Evolutionary conservation across 2,113 vertebrate species (phyloP), one percentile per base, ranked within the genome.

Genomic region (Girardinichthys multiradiatus): DNA sequence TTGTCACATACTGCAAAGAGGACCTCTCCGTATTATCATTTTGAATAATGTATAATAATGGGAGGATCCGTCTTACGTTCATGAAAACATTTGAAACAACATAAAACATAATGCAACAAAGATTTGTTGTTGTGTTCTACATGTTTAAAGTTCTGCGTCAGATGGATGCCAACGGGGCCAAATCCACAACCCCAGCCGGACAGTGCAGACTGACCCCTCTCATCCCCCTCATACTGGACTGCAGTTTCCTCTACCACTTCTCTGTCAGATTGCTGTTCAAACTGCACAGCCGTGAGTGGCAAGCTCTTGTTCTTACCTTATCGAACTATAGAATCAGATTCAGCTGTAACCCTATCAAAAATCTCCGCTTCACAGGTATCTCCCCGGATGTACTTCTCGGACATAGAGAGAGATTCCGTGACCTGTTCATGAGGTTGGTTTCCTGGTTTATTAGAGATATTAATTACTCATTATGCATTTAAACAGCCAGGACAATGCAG

Each of bases 231-330:
- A 95, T 98, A 72, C 97, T 96, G 91, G 98, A 99, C 95, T 97
- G 96, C 92, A 98, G 97, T 86, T 96, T 95, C 59, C 96, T 99
- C 42, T 99, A 99, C 91, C 96, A 99, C 93, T 97, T 97, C 90
- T 90, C 95, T 0, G 98, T 99, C 79, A 96, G 94, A 80, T 80
- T 98, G 26, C 87, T 99, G 94, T 99, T 99, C 91, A 96, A 97
- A 70, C 95, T 99, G 24, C 98, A 99, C 89, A 93, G 96, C 66
- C 95, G 98, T 99, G 90, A 97, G 97, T 95, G 12, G 57, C 19
- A 51, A 48, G 19, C 12, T 0, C 19, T 7, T 1, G 0, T 63
- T 57, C 28, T 37, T 4, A 61, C 35, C 9, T 2, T 17, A 4
- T n/a, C 17, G 6, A 31, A 64, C 7, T 21, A 2, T 4, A 21